Percentiles rank a stretch among this genome's conserved stretches.
phyloP scores from a whole-genome alignment of 2,797 vertebrate genomes.

The Centropyge bicolor region DNA sequence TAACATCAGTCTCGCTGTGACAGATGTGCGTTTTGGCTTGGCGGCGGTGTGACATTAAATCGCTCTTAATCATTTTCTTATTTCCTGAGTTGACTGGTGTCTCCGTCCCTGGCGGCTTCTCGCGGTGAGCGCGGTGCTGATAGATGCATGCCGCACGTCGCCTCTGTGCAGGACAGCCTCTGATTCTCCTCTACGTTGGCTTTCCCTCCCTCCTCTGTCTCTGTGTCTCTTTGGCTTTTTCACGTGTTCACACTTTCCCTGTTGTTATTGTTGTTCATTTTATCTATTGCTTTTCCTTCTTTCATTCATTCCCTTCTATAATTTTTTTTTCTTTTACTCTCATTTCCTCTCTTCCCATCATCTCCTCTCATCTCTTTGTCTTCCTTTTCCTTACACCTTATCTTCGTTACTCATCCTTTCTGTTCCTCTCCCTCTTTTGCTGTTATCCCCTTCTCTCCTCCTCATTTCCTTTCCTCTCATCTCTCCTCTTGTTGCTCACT shows the following conservation, averaged over 20 bases:
- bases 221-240: neutral
- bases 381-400: neutral
- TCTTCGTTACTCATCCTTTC: no score
- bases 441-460: neutral
- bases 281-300: neutral
- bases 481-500: neutral
- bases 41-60: constrained; percentile 75
- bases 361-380: neutral
- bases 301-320: neutral
- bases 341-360: neutral
- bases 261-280: neutral
- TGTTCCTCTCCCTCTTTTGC: fast-evolving
- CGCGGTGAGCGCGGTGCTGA: constrained; percentile 56
- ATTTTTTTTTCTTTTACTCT: neutral
- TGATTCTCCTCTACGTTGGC: neutral
- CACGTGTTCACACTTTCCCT: no score
- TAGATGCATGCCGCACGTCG: constrained; percentile 53
- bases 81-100: constrained; percentile 79
- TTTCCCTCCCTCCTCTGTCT: neutral
- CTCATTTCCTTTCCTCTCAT: neutral
- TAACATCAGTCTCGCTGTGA: constrained; percentile 73
- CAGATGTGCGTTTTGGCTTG: constrained; percentile 75
- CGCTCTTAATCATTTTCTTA: constrained; percentile 85
- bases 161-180: constrained; percentile 29
- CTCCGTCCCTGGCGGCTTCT: constrained; percentile 57